Evolutionary conservation across 2,888 invertebrate species (phyloP).

Genomic region (Andrena praecox): DNA sequence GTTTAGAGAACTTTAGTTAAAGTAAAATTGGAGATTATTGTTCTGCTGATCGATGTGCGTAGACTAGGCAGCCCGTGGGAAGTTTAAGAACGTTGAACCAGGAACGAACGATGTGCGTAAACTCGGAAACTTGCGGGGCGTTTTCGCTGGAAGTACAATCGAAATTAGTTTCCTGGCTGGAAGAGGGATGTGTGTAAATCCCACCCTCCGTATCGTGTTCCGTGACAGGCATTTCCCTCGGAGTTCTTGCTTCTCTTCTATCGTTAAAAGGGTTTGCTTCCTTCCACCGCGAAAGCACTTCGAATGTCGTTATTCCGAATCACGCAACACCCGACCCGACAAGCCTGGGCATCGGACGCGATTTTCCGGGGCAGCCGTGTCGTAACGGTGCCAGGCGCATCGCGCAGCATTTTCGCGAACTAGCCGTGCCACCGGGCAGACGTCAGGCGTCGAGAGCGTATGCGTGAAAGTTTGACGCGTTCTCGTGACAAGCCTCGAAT

Average conservation of each 20-base stretch:
- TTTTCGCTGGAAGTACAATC: neutral
- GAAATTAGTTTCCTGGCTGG: slow-evolving; percentile 3
- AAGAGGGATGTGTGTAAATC: neutral
- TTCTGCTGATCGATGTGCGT: slow-evolving; percentile 22
- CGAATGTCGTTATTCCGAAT: slow-evolving; percentile 39
- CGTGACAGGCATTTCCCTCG: neutral
- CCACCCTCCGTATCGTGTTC: neutral
- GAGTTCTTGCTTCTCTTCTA: neutral
- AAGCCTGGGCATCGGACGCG: slow-evolving; percentile 23
- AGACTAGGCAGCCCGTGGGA: neutral
- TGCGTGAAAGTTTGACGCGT: slow-evolving; percentile 66
- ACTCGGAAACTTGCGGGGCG: slow-evolving; percentile 6
- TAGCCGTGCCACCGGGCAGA: slow-evolving; percentile 37
- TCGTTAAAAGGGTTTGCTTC: neutral
- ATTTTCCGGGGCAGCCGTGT: slow-evolving; percentile 48
- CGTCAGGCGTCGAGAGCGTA: slow-evolving; percentile 59
- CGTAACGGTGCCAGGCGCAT: slow-evolving; percentile 35
- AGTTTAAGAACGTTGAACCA: neutral
- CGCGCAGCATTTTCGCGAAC: slow-evolving; percentile 48
- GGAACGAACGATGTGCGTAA: slow-evolving; percentile 8
- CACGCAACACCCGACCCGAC: slow-evolving; percentile 24
- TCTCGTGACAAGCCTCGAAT: slow-evolving; percentile 46
- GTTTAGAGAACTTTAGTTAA: neutral
- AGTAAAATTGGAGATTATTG: slow-evolving; percentile 24
- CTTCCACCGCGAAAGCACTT: neutral